These are phyloP conservation scores for Agonopterix subpropinquella DNA, from an alignment of 2,888 invertebrate species.

Conservation along the genomic window DNA sequence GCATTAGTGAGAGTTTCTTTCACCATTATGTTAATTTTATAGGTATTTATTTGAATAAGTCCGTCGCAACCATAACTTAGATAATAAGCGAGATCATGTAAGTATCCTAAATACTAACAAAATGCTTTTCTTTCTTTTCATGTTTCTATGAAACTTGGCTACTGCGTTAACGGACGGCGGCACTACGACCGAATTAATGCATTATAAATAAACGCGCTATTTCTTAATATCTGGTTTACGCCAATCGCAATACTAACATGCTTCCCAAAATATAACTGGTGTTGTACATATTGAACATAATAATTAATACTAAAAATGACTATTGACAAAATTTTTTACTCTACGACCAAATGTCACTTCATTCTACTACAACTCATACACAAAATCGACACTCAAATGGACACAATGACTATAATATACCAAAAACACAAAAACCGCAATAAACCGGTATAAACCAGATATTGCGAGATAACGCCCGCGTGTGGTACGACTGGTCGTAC, in stretches of 20 bases:
- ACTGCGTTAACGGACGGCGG: conserved; percentile 47
- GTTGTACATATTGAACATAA: conserved; percentile 36
- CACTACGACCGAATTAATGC: conserved; percentile 54
- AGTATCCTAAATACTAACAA: conserved; percentile 69
- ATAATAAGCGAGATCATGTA: conserved; percentile 33
- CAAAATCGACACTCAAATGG: conserved; percentile 3
- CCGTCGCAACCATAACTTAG: conserved; percentile 19
- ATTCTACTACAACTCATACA: conserved; percentile 1
- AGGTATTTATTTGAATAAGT: not conserved
- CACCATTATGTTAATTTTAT: too few relatives aligned
- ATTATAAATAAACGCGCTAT: conserved; percentile 47
- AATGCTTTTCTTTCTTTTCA: conserved; percentile 72
- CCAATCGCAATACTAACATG: conserved; percentile 68
- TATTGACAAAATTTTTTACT: not conserved
- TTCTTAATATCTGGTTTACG: conserved; percentile 72
- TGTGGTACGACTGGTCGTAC: conserved; percentile 97
- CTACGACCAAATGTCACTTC: not conserved
- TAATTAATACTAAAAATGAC: conserved; percentile 8
- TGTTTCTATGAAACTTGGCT: conserved; percentile 74
- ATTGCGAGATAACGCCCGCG: conserved; percentile 88
- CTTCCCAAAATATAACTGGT: conserved; percentile 52
- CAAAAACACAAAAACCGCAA: not conserved
- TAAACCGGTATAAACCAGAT: conserved; percentile 78
- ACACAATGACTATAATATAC: not conserved
- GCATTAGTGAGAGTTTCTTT: too few relatives aligned